phyloP scores from a whole-genome alignment of 2,888 invertebrate genomes.

The Drosophila pullipes region DNA sequence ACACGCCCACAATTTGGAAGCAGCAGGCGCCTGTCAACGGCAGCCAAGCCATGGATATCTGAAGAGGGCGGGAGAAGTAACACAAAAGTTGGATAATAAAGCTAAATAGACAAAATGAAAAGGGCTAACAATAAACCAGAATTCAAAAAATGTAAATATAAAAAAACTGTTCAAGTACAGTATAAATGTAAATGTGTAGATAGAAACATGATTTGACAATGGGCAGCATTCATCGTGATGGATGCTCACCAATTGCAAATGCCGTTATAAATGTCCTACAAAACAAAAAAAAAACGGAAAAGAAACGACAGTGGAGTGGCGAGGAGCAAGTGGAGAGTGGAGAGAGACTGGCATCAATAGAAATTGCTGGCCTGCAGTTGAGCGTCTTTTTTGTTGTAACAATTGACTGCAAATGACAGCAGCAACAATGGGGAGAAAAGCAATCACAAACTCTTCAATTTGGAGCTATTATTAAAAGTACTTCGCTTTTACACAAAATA shows the following conservation, averaged over 20 bases:
- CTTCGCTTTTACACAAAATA: neutral
- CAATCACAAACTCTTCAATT: conserved; percentile 16
- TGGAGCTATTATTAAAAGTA: neutral
- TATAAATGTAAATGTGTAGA: conserved; percentile 28
- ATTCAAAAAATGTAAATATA: conserved; percentile 28
- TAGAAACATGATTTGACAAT: conserved; percentile 54
- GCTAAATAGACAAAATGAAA: conserved; percentile 5
- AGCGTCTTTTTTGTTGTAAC: conserved; percentile 33
- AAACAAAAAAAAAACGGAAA: neutral
- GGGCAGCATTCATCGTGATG: conserved; percentile 30
- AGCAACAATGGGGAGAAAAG: conserved; percentile 21
- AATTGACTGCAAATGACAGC: conserved; percentile 42
- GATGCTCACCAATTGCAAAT: conserved; percentile 55
- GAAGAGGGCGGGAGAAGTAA: conserved; percentile 8
- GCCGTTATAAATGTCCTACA: conserved; percentile 43
- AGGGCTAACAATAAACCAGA: conserved; percentile 32
- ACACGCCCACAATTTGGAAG: conserved; percentile 54
- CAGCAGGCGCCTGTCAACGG: conserved; percentile 54
- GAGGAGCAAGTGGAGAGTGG: conserved; percentile 1
- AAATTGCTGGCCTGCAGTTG: conserved; percentile 44
- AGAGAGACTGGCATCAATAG: conserved; percentile 19
- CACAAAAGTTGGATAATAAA: conserved; percentile 31
- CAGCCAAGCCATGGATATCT: conserved; percentile 37
- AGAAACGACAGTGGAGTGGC: neutral
- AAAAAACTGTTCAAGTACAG: conserved; percentile 31